Conservation (phyloP, 2,113 vertebrate species). For the Nyctibius bracteatus region DNA sequence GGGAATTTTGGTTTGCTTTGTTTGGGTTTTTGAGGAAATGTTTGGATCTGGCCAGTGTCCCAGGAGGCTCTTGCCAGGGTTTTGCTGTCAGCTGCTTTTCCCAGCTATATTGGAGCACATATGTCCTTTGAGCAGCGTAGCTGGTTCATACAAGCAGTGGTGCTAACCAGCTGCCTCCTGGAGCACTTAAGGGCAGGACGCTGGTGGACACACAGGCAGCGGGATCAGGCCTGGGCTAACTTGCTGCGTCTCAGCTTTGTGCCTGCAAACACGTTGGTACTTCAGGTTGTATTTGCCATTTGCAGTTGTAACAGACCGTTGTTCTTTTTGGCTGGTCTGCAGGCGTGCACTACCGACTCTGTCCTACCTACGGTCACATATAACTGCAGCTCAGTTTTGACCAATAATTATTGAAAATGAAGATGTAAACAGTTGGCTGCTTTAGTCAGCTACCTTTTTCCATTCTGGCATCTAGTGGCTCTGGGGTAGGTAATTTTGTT, state of each 20-base stretch:
- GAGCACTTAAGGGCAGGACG: not conserved
- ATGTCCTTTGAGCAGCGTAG: not conserved
- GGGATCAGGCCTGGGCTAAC: not conserved
- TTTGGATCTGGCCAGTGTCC: not conserved
- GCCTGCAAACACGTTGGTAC: accelerated
- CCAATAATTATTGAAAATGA: not conserved
- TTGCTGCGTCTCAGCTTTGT: not conserved
- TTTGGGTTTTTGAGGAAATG: not conserved
- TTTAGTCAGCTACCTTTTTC: not conserved
- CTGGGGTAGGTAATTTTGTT: not conserved
- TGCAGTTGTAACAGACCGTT: not conserved
- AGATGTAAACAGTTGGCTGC: not conserved
- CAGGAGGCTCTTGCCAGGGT: not conserved
- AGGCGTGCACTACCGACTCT: not conserved
- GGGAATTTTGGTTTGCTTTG: not conserved
- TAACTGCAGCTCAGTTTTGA: not conserved
- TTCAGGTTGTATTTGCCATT: not conserved
- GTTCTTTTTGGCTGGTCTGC: not conserved
- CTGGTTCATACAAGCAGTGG: not conserved
- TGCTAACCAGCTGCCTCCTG: not conserved
- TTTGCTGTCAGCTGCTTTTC: not conserved
- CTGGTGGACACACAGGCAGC: too few species aligned
- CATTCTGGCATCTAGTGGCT: not conserved
- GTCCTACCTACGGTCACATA: not conserved
- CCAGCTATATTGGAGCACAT: not conserved